These are phyloP conservation scores for Ganaspis sp. DNA, from an alignment of 1,140 invertebrate species.

Conservation along the genomic window DNA sequence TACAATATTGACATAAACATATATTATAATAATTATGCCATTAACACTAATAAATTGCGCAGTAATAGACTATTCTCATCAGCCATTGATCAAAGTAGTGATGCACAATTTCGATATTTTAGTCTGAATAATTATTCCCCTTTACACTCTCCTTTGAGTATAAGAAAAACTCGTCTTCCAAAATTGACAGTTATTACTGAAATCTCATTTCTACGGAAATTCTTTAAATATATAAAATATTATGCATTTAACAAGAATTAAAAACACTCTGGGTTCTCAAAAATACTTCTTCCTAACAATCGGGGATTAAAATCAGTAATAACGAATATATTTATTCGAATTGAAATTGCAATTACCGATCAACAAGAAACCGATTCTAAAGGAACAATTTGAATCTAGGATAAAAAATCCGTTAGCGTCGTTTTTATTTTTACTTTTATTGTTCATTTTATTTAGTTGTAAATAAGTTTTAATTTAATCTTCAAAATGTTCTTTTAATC, in stretches of 20 bases:
- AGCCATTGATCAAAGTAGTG: conserved; percentile 52
- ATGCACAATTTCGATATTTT: conserved; percentile 36
- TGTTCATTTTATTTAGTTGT: background rate
- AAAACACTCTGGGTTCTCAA: conserved; percentile 12
- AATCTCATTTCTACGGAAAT: background rate
- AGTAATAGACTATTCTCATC: conserved; percentile 51
- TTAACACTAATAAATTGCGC: conserved; percentile 54
- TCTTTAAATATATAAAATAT: conserved; percentile 21
- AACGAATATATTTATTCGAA: conserved; percentile 6
- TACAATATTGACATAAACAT: conserved; percentile 58
- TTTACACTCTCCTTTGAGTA: background rate
- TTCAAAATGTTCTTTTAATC: background rate
- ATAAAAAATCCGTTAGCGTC: background rate
- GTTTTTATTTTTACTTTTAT: no score
- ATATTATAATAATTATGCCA: conserved; percentile 46
- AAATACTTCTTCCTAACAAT: background rate
- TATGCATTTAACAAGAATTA: conserved; percentile 19
- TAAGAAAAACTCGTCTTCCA: conserved; percentile 3
- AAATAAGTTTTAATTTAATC: background rate
- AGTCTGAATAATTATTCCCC: background rate
- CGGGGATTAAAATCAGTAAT: background rate
- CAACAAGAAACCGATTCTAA: background rate
- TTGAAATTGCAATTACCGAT: background rate
- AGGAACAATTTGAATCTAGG: background rate
- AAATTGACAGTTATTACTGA: background rate